A percentile compares a stretch with the other conserved stretches of the same genome.
Evolutionary conservation across 2,113 vertebrate species (phyloP).

Genomic region (Psilopsiagon aymara): DNA sequence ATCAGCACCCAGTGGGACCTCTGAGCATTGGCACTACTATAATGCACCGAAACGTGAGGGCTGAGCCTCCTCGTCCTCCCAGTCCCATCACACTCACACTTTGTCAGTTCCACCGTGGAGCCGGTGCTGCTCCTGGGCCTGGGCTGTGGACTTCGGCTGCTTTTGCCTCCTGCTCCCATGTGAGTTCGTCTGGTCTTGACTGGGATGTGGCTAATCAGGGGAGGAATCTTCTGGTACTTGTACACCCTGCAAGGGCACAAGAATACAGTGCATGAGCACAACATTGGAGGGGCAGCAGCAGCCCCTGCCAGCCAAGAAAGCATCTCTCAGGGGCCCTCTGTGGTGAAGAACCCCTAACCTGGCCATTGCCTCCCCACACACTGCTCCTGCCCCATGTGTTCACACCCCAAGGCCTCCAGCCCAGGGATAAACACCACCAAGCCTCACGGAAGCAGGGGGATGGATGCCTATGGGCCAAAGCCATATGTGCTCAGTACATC

Average conservation of each 20-base stretch:
- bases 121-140: background rate
- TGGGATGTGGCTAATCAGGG: conserved; percentile 37
- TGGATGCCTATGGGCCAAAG: background rate
- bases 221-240: conserved; percentile 62
- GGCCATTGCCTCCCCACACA: background rate
- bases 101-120: background rate
- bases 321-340: background rate
- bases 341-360: background rate
- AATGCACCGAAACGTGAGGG: fast-evolving
- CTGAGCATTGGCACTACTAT: fast-evolving
- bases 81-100: conserved; percentile 15
- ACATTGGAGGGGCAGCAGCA: background rate
- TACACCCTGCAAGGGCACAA: conserved; percentile 22
- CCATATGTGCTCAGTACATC: background rate
- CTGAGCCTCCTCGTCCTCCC: background rate
- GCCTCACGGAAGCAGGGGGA: no score
- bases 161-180: background rate
- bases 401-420: background rate
- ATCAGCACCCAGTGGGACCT: background rate
- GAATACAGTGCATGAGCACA: fast-evolving
- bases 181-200: conserved; percentile 53
- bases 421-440: fast-evolving
- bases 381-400: background rate
- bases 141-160: background rate
- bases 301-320: background rate